phyloP scores from a whole-genome alignment of 2,797 vertebrate species.

The Malacoraja senta region DNA sequence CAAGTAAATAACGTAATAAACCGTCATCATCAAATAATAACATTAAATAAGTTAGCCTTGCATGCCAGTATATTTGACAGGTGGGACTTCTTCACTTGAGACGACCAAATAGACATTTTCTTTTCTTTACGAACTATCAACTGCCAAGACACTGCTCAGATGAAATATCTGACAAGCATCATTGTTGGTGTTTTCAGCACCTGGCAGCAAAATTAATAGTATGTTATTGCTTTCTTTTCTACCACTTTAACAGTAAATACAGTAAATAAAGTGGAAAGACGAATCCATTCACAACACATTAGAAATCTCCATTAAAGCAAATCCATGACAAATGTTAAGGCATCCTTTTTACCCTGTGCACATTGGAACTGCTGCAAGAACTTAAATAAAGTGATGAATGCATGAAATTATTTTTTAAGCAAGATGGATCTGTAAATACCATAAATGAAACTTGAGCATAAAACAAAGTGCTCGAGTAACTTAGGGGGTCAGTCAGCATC shows the following conservation, averaged over 20 bases:
- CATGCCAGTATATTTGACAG: background rate
- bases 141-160: background rate
- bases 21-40: background rate
- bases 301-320: background rate
- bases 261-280: background rate
- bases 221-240: conserved; percentile 21
- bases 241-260: background rate
- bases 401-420: background rate
- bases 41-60: background rate
- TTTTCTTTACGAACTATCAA: background rate
- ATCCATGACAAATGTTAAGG: background rate
- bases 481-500: too few relatives aligned
- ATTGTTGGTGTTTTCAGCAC: background rate
- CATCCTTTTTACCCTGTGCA: background rate
- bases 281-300: background rate
- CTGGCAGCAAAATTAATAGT: background rate
- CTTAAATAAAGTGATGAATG: background rate
- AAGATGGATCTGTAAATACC: background rate
- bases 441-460: too few relatives aligned
- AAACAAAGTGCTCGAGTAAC: too few relatives aligned
- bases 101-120: background rate
- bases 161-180: background rate
- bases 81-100: background rate
- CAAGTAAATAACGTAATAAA: background rate
- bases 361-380: background rate